Conservation (phyloP, 2,888 invertebrate genomes). For the Tholera decimalis region DNA sequence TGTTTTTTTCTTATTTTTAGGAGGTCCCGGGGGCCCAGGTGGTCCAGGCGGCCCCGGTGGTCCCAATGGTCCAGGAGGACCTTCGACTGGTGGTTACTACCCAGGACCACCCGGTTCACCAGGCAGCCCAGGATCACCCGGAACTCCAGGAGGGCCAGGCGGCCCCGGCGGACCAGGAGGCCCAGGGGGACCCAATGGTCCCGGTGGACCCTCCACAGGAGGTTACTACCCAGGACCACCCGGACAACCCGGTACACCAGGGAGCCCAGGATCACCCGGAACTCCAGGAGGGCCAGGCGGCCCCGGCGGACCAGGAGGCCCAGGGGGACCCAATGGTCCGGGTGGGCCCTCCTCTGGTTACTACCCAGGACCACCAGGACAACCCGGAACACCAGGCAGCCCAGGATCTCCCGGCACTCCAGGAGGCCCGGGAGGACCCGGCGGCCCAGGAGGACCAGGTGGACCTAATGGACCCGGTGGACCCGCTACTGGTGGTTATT, state of each 20-base stretch:
- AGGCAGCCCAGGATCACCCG: slow-evolving; percentile 35
- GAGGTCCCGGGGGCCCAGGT: slow-evolving; percentile 63
- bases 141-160: slow-evolving; percentile 63
- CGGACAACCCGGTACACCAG: slow-evolving; percentile 51
- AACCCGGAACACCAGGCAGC: slow-evolving; percentile 66
- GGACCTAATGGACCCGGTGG: slow-evolving; percentile 25
- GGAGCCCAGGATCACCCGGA: slow-evolving; percentile 64
- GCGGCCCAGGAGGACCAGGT: slow-evolving; percentile 58
- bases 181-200: slow-evolving; percentile 67
- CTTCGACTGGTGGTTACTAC: slow-evolving; percentile 56
- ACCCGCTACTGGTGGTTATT: slow-evolving; percentile 63
- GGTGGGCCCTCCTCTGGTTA: slow-evolving; percentile 65
- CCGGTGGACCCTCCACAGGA: slow-evolving; percentile 66
- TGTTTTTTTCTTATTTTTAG: slow-evolving; percentile 16
- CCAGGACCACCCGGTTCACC: slow-evolving; percentile 49
- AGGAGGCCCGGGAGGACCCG: slow-evolving; percentile 58
- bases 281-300: slow-evolving; percentile 53
- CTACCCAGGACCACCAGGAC: slow-evolving; percentile 58
- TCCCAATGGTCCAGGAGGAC: slow-evolving; percentile 54
- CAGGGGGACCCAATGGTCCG: slow-evolving; percentile 64
- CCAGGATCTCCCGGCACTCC: slow-evolving; percentile 57
- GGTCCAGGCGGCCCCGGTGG: slow-evolving; percentile 63
- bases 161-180: slow-evolving; percentile 61
- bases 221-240: slow-evolving; percentile 60
- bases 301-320: slow-evolving; percentile 63